Conservation (phyloP, 1,140 invertebrate genomes). For the Wiebesia pumilae region DNA sequence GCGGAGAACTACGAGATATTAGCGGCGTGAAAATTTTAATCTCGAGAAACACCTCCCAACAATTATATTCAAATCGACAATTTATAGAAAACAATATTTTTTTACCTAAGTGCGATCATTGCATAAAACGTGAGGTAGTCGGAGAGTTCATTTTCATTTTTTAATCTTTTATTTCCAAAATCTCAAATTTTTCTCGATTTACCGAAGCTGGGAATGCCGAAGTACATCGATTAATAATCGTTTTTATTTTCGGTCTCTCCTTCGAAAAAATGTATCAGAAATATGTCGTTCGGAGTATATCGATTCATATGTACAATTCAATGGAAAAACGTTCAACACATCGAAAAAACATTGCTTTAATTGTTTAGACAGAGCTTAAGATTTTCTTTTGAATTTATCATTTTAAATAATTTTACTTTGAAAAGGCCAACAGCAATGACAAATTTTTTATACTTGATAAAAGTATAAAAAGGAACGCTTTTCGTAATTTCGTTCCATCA, state of each 20-base stretch:
- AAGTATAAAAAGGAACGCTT: conserved; percentile 2
- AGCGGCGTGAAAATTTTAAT: conserved; percentile 40
- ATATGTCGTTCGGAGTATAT: neutral
- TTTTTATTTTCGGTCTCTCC: conserved; percentile 1
- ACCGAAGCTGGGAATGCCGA: conserved; percentile 24
- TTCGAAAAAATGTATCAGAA: neutral
- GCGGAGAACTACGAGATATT: conserved; percentile 50
- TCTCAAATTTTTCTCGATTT: conserved; percentile 26
- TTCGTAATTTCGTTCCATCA: neutral
- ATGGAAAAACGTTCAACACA: neutral
- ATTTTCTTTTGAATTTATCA: conserved; percentile 12
- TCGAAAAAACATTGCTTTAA: conserved; percentile 16
- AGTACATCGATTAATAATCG: conserved; percentile 4
- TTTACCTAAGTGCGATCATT: conserved; percentile 28
- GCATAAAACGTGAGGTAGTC: neutral
- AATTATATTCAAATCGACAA: conserved; percentile 38
- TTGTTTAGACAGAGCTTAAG: neutral
- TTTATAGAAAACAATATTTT: conserved; percentile 46
- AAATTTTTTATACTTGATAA: neutral
- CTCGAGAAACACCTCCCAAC: conserved; percentile 48
- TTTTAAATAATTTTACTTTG: neutral
- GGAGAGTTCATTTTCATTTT: conserved; percentile 18
- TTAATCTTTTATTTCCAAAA: conserved; percentile 5
- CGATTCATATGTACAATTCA: conserved; percentile 5
- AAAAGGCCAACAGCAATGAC: neutral